Base-by-base conservation (phyloP, 2,113 vertebrate species). In the Clarias magur region DNA sequence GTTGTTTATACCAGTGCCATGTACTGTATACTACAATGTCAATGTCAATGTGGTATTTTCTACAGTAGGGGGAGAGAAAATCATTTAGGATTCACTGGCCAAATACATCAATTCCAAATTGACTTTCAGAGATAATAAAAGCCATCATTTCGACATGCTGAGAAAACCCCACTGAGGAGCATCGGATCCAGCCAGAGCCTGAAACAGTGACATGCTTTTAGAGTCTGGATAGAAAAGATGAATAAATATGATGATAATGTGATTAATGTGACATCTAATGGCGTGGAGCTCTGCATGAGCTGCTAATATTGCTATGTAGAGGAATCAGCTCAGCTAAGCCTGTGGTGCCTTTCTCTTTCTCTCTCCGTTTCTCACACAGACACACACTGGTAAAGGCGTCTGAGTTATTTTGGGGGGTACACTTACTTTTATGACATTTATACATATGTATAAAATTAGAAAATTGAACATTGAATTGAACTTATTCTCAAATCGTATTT, bases 381-480 rank as follows among this genome's bases (percentile, higher is more conserved):
- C 42, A 54, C 60, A 68, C 25, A 83, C 42, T 54, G 82, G 38
- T 54, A 53, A 68, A 62, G 56, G 15, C 1, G 25, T 27, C 25
- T 56, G 75, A 59, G 25, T 75, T 79, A 27, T 53, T 67, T 88
- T 89, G 8, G 4, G 3, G 7, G 65, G 3, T 19, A 10, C 27
- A 25, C 27, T 88, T 82, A 62, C 78, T 82, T 85, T 85, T 30
- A 38, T 87, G 75, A 68, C 85, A 68, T 87, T 89, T 65, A 81
- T 79, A 27, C 23, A 79, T 70, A 82, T 65, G 72, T 53, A 48
- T 21, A 57, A 57, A 60, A 34, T 8, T 25, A 56, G 84, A 70
- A 68, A 56, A 82, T 67, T 3, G 10, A 68, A 38, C 60, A 86
- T 9, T 15, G 63, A 11, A 75, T 75, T 54, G 30, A 17, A n/a